Evolutionary conservation across 2,888 invertebrate genomes (phyloP).

Genomic region (Gandaritis pyraliata): DNA sequence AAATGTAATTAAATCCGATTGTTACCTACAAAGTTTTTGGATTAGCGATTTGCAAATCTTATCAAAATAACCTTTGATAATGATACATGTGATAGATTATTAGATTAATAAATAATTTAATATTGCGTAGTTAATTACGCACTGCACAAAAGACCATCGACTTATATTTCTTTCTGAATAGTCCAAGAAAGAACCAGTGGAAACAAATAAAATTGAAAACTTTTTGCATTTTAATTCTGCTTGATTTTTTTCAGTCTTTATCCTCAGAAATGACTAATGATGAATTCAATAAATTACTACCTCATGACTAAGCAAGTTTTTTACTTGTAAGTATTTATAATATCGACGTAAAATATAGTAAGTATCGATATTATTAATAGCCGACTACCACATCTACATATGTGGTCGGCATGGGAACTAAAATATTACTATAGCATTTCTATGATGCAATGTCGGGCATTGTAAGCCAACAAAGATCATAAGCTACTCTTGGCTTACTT

Average conservation of each 20-base stretch:
- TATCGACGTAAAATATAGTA: background rate
- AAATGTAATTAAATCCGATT: too few species aligned
- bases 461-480: background rate
- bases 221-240: too few species aligned
- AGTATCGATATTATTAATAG: background rate
- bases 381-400: background rate
- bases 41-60: slow-evolving; percentile 7
- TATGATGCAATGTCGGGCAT: background rate
- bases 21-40: too few species aligned
- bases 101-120: background rate
- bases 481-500: too few species aligned
- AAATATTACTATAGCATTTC: background rate
- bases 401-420: background rate
- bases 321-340: too few species aligned
- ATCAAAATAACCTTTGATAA: slow-evolving; percentile 11
- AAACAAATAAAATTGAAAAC: too few species aligned
- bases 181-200: too few species aligned
- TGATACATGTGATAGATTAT: background rate
- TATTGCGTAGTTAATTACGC: background rate
- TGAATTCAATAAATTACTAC: too few species aligned
- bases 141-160: background rate
- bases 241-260: too few species aligned
- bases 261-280: too few species aligned
- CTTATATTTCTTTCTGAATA: too few species aligned
- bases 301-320: too few species aligned